Evolutionary conservation across 2,888 invertebrate species (phyloP).

Genomic region (Agapostemon virescens): DNA sequence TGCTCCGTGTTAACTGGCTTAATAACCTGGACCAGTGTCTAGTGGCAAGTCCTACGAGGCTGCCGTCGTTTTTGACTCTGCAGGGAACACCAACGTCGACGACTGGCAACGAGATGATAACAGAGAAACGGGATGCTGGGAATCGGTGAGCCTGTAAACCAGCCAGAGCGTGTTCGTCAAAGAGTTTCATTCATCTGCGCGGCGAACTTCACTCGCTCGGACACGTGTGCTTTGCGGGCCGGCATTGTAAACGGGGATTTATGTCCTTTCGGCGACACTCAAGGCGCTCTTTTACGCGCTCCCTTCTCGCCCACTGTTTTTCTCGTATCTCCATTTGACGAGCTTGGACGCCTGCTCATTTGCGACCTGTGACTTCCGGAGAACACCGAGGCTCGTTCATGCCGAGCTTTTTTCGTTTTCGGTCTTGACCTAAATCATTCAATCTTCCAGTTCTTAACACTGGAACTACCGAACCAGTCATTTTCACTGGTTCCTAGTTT

Average conservation of each 20-base stretch:
- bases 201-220: slow-evolving; percentile 75
- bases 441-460: too few species aligned
- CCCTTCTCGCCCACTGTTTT: slow-evolving; percentile 41
- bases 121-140: slow-evolving; percentile 62
- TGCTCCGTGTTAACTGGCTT: slow-evolving; percentile 35
- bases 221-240: slow-evolving; percentile 71
- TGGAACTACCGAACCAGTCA: too few species aligned
- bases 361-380: background rate
- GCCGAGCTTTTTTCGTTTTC: background rate
- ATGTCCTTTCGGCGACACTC: slow-evolving; percentile 74
- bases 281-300: slow-evolving; percentile 64
- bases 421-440: background rate
- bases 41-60: slow-evolving; percentile 24
- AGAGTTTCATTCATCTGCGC: slow-evolving; percentile 71
- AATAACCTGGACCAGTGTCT: slow-evolving; percentile 48
- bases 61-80: slow-evolving; percentile 25
- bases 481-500: too few species aligned
- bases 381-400: slow-evolving; percentile 1
- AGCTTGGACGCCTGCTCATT: background rate
- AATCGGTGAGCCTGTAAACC: slow-evolving; percentile 34
- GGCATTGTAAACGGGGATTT: slow-evolving; percentile 74
- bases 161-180: slow-evolving; percentile 61
- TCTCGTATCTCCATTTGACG: slow-evolving; percentile 19
- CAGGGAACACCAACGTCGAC: slow-evolving; percentile 65
- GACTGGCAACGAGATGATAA: slow-evolving; percentile 58